phyloP scores from a whole-genome alignment of 2,888 invertebrate genomes.

The Harpalus rufipes region DNA sequence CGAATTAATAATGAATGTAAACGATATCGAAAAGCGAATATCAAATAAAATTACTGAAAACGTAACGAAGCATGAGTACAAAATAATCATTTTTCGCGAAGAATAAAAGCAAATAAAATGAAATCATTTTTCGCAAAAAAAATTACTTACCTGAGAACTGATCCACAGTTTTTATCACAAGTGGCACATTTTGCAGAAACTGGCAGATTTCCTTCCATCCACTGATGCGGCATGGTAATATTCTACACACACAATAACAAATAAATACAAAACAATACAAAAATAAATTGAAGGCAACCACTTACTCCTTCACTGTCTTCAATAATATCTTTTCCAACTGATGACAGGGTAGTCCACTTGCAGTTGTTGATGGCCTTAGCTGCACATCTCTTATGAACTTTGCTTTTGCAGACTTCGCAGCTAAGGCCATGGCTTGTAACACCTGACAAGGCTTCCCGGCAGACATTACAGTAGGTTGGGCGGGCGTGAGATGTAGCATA shows the following conservation, averaged over 20 bases:
- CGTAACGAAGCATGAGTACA: not conserved
- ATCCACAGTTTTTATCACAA: slow-evolving; percentile 98
- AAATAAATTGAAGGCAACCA: not conserved
- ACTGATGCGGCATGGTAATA: slow-evolving; percentile 97
- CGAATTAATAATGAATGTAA: not conserved
- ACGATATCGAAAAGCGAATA: too few relatives aligned
- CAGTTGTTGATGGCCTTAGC: slow-evolving; percentile 95
- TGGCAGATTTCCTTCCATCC: slow-evolving; percentile 98
- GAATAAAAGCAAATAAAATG: not conserved
- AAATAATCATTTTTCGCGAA: not conserved
- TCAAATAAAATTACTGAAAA: not conserved
- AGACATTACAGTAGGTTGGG: slow-evolving; percentile 98
- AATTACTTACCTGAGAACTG: slow-evolving; percentile 87
- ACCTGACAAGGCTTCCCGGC: slow-evolving; percentile 92
- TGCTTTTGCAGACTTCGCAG: slow-evolving; percentile 98
- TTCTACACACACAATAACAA: slow-evolving; percentile 78
- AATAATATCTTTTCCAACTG: slow-evolving; percentile 95
- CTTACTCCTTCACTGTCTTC: slow-evolving; percentile 94
- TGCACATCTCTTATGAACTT: slow-evolving; percentile 97
- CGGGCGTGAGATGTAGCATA: slow-evolving; percentile 96
- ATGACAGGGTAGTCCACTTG: slow-evolving; percentile 98
- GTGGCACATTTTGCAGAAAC: slow-evolving; percentile 95
- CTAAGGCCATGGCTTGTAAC: slow-evolving; percentile 97
- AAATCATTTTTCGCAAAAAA: not conserved
- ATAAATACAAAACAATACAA: slow-evolving; percentile 8